Base-by-base conservation (phyloP, 1,140 invertebrate species). In the Trichonephila inaurata region DNA sequence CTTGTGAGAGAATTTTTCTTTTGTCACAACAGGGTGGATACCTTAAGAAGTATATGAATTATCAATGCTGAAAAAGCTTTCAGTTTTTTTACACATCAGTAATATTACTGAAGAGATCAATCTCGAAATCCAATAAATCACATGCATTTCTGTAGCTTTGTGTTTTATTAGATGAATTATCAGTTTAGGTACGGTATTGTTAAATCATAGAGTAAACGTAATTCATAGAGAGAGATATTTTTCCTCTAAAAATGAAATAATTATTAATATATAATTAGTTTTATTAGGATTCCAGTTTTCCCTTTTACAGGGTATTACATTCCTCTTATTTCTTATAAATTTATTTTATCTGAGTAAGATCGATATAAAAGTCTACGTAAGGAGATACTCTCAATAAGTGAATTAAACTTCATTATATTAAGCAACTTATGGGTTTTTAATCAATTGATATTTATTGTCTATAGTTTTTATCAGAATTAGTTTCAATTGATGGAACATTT, bases 41-140 rank as follows among this genome's bases (percentile, higher is more conserved):
- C 66, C 16, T n/a, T 16, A 87, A 19, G 66, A 64, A 89, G 64
- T 28, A 58, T 89, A 72, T 89, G 88, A 89, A 89, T 89, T 66
- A 89, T 72, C 62, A 72, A 89, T 51, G 44, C 14, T 72, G 40
- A 1, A 69, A 85, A 51, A 19, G 40, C 21, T 58, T 87, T n/a
- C 33, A 16, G 85, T 87, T 61, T 86, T 86, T 87, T 87, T 87
- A 62, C 61, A 87, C 58, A 77, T 77, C 72, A 77, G 72, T 19
- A 77, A 77, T 64, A 61, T 33, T 58, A 28, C 85, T 64, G n/a
- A 64, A 24, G 61, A 87, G 64, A 87, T n/a, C 18, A n/a, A 87
- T 87, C 85, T 87, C 8, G 61, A 58, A 87, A 62, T 64, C 58
- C 33, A 87, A 64, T 58, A 87, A 87, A 87, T 87, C 85, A 87